phyloP scores from a whole-genome alignment of 2,113 vertebrate species.

The Rhagologus leucostigma region DNA sequence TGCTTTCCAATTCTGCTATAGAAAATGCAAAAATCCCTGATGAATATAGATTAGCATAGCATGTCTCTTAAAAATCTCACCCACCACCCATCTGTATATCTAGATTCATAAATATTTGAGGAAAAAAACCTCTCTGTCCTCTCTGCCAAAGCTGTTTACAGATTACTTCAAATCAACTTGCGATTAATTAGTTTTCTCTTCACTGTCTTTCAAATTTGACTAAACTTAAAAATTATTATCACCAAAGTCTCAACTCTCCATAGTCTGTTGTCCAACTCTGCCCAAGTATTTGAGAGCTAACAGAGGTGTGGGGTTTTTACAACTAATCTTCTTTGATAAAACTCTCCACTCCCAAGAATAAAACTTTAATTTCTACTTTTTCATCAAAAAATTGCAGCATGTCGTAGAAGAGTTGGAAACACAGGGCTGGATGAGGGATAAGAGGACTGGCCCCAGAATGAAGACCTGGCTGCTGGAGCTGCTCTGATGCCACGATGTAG shows the following conservation, averaged over 20 bases:
- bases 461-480: background rate
- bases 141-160: background rate
- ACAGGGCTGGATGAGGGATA: background rate
- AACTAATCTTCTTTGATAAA: background rate
- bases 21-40: background rate
- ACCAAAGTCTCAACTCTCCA: background rate
- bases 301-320: background rate
- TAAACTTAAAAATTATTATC: background rate
- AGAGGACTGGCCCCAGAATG: background rate
- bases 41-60: background rate
- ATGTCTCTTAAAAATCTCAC: constrained; percentile 18
- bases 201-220: background rate
- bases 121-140: background rate
- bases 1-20: background rate
- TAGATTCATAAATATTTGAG: background rate
- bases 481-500: background rate
- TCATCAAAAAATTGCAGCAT: background rate
- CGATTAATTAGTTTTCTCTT: background rate
- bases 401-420: background rate
- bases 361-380: background rate
- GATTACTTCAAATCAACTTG: background rate
- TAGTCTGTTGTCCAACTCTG: background rate
- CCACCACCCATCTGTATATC: constrained; percentile 36
- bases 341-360: background rate
- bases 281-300: background rate